Evolutionary conservation across 2,888 invertebrate genomes (phyloP).

Genomic region (Gymnosoma rotundatum): DNA sequence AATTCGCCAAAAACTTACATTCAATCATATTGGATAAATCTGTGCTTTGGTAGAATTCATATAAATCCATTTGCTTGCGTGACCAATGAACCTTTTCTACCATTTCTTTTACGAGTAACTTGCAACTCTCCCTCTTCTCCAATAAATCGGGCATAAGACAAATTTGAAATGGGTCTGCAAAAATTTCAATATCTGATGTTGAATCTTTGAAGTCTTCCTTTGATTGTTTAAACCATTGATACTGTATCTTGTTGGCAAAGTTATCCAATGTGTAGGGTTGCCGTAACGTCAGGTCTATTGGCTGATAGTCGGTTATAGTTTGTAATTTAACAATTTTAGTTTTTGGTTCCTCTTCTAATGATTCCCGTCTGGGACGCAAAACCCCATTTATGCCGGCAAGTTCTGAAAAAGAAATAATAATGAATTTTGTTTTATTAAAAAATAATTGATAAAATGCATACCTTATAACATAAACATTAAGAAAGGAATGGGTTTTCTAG

Average conservation of each 20-base stretch:
- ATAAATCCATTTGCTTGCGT: conserved; percentile 92
- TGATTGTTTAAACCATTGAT: conserved; percentile 72
- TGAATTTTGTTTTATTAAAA: conserved; percentile 78
- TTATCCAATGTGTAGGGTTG: conserved; percentile 72
- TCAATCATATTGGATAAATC: conserved; percentile 85
- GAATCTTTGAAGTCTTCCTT: conserved; percentile 72
- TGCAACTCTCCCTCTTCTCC: conserved; percentile 84
- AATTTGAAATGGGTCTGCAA: conserved; percentile 86
- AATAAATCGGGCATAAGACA: conserved; percentile 87
- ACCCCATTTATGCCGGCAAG: conserved; percentile 42
- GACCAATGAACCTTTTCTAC: conserved; percentile 87
- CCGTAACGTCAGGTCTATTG: conserved; percentile 73
- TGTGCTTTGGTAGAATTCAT: conserved; percentile 92
- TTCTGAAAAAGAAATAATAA: conserved; percentile 71
- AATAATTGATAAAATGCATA: conserved; percentile 74
- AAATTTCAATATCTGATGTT: conserved; percentile 80
- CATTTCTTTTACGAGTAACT: conserved; percentile 86
- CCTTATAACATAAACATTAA: conserved; percentile 72
- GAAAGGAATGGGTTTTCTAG: conserved; percentile 15
- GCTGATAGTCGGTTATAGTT: conserved; percentile 20
- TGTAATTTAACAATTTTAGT: conserved; percentile 72
- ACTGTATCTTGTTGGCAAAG: conserved; percentile 64
- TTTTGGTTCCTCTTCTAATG: conserved; percentile 62
- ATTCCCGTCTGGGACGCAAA: neutral
- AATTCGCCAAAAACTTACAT: conserved; percentile 83